A percentile compares a stretch with the other conserved stretches of the same genome.
These are phyloP conservation scores for Ennomos fuscantarius DNA, from an alignment of 2,888 invertebrate genomes.

Conservation along the genomic window DNA sequence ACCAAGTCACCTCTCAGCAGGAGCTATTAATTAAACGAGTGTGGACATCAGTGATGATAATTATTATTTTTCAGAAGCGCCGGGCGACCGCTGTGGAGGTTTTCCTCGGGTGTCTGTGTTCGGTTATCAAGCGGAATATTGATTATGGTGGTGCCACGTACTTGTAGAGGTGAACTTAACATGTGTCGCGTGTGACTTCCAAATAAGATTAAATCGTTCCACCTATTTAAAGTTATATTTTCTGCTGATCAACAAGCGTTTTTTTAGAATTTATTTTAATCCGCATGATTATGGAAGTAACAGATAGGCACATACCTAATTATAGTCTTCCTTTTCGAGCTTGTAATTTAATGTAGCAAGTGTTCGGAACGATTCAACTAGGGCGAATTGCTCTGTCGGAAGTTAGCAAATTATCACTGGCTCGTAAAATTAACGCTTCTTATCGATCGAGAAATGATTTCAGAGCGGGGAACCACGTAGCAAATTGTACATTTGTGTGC, in stretches of 20 bases:
- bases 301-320: conserved; percentile 53
- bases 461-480: conserved; percentile 52
- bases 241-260: conserved; percentile 10
- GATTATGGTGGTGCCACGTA: conserved; percentile 5
- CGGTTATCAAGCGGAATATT: conserved; percentile 15
- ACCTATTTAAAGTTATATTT: conserved; percentile 20
- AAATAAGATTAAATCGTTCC: conserved; percentile 21
- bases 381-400: conserved; percentile 81
- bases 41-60: conserved; percentile 14
- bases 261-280: conserved; percentile 27
- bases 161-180: conserved; percentile 7
- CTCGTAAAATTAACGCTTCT: conserved; percentile 85
- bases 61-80: conserved; percentile 29
- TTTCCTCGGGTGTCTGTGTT: conserved; percentile 1
- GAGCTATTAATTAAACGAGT: conserved; percentile 44
- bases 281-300: conserved; percentile 20
- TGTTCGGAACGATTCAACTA: conserved; percentile 80
- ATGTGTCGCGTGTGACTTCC: conserved; percentile 15
- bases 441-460: conserved; percentile 83
- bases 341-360: conserved; percentile 77
- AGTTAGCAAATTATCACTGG: conserved; percentile 85
- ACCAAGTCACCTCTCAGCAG: conserved; percentile 19
- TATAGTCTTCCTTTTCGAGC: conserved; percentile 63
- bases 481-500: conserved; percentile 63
- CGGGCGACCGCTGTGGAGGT: background rate